These are phyloP conservation scores for Hycleus phaleratus DNA, from an alignment of 1,140 invertebrate genomes.

Conservation along the genomic window DNA sequence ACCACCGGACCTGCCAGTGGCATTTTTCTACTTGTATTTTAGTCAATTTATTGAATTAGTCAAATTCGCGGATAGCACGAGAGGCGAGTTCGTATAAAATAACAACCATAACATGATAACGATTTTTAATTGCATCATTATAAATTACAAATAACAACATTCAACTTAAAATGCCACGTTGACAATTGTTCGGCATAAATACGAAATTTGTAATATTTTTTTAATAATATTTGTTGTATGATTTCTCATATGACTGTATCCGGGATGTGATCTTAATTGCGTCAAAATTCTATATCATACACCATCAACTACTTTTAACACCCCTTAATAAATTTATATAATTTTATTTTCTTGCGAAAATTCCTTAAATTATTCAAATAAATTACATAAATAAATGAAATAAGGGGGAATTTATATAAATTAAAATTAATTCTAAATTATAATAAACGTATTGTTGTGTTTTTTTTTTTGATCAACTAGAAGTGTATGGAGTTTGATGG, in stretches of 20 bases:
- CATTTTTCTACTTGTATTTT: background rate
- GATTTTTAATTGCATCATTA: conserved; percentile 32
- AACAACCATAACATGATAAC: conserved; percentile 40
- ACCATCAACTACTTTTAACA: conserved; percentile 17
- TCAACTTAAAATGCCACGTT: conserved; percentile 36
- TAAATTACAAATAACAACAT: conserved; percentile 41
- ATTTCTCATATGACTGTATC: conserved; percentile 2
- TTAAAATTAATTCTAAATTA: background rate
- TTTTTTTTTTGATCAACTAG: conserved; percentile 30
- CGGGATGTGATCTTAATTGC: background rate
- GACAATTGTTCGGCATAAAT: conserved; percentile 36
- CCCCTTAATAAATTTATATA: conserved; percentile 22
- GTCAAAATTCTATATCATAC: background rate
- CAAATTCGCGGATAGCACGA: conserved; percentile 5
- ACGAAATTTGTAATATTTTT: conserved; percentile 23
- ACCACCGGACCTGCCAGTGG: conserved; percentile 23
- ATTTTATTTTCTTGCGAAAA: background rate
- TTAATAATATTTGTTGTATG: conserved; percentile 3
- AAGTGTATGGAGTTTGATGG: conserved; percentile 35
- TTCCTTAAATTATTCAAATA: background rate
- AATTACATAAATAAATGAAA: background rate
- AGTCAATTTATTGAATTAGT: background rate
- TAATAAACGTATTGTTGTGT: background rate
- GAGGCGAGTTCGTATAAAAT: conserved; percentile 34
- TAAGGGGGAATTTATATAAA: background rate